Conservation (phyloP, 2,888 invertebrate species). For the Tenodera sinensis region DNA sequence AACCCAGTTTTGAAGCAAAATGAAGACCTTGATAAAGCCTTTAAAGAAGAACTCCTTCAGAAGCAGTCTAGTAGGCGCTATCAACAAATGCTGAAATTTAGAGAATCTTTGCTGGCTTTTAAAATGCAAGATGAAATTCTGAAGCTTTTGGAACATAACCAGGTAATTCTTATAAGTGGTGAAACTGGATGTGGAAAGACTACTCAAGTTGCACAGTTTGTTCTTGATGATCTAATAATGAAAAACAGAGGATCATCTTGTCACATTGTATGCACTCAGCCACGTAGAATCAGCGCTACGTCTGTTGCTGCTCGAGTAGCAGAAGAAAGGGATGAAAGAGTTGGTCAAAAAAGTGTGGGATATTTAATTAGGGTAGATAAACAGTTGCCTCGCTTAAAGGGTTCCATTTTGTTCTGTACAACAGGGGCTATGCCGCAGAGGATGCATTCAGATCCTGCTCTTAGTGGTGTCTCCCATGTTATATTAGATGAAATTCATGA, state of each 20-base stretch:
- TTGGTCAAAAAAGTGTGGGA: constrained; percentile 69
- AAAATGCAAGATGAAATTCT: constrained; percentile 59
- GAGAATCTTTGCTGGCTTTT: constrained; percentile 66
- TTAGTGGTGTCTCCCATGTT: constrained; percentile 70
- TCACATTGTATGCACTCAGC: constrained; percentile 85
- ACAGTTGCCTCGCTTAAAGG: constrained; percentile 56
- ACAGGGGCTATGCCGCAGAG: constrained; percentile 82
- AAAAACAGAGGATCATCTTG: constrained; percentile 66
- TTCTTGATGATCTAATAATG: constrained; percentile 74
- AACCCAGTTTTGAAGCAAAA: constrained; percentile 36
- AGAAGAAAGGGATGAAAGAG: constrained; percentile 70
- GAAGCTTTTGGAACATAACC: constrained; percentile 59
- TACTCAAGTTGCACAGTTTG: constrained; percentile 87
- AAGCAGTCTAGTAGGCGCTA: constrained; percentile 47
- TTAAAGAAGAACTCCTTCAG: constrained; percentile 47
- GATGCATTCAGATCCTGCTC: constrained; percentile 71
- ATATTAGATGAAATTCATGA: constrained; percentile 94
- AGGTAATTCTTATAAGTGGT: constrained; percentile 72
- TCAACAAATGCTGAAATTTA: constrained; percentile 54
- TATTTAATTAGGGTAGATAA: constrained; percentile 83
- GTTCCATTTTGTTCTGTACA: constrained; percentile 83
- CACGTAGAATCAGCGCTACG: constrained; percentile 86
- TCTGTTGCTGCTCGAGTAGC: constrained; percentile 87
- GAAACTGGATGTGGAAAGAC: constrained; percentile 94
- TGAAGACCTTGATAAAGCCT: constrained; percentile 44